These are phyloP conservation scores for Lepus americanus DNA, from an alignment of 2,113 vertebrate species.

Conservation along the genomic window DNA sequence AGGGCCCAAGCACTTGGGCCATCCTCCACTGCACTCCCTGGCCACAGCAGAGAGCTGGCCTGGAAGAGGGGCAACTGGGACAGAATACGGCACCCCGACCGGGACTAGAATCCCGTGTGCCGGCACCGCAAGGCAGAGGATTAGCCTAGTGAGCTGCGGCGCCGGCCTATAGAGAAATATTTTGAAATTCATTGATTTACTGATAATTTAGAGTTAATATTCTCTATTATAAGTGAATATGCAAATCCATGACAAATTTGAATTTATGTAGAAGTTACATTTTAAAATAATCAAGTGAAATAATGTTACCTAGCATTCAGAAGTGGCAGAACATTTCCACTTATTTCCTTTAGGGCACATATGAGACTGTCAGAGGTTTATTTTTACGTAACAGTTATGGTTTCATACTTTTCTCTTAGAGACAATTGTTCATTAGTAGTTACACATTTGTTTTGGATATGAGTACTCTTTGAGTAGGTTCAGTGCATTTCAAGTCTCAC, in stretches of 20 bases:
- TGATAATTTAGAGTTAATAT: neutral
- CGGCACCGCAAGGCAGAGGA: too few species aligned
- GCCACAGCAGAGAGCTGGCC: too few species aligned
- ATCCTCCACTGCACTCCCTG: too few species aligned
- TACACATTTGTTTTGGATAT: constrained; percentile 69
- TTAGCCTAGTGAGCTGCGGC: too few species aligned
- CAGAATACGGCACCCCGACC: too few species aligned
- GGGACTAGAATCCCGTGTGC: too few species aligned
- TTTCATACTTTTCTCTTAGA: constrained; percentile 52
- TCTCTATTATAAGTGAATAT: neutral
- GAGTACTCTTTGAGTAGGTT: constrained; percentile 59
- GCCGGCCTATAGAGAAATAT: neutral
- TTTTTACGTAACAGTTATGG: constrained; percentile 47
- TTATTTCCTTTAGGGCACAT: neutral
- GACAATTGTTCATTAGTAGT: constrained; percentile 66
- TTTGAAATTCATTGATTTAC: neutral
- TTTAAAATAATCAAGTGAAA: constrained; percentile 45
- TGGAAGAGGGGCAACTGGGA: too few species aligned
- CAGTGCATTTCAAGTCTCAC: constrained; percentile 5
- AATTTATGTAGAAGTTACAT: neutral
- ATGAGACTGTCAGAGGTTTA: neutral
- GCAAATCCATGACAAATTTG: neutral
- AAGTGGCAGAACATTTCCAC: neutral
- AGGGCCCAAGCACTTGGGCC: too few species aligned
- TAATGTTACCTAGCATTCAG: neutral